These are phyloP conservation scores for Drosophila quinaria DNA, from an alignment of 2,888 invertebrate genomes.

Conservation along the genomic window DNA sequence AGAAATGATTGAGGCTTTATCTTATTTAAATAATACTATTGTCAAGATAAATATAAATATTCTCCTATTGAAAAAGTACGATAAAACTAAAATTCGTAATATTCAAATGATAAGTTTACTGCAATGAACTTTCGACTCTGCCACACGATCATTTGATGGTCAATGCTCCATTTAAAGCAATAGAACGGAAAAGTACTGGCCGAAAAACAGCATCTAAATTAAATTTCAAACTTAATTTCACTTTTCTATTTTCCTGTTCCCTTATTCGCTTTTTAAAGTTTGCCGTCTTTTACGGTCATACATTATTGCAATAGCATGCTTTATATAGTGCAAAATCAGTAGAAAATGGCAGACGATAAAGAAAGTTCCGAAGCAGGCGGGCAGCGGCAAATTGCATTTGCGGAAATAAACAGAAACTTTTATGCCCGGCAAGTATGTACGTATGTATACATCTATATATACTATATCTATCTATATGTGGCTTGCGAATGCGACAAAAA, in stretches of 20 bases:
- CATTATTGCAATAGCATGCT: conserved; percentile 74
- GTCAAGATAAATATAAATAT: too few species aligned
- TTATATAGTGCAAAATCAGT: conserved; percentile 79
- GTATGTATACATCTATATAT: conserved; percentile 14
- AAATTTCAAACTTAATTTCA: conserved; percentile 74
- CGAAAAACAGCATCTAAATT: conserved; percentile 36
- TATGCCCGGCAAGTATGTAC: conserved; percentile 52
- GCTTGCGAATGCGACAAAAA: conserved; percentile 43
- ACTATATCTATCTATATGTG: conserved; percentile 22
- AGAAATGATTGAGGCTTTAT: too few species aligned
- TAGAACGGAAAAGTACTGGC: conserved; percentile 10
- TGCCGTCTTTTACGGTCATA: conserved; percentile 60
- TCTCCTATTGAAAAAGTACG: background rate
- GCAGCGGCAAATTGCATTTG: conserved; percentile 76
- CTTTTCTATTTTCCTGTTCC: conserved; percentile 48
- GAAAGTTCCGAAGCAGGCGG: conserved; percentile 56
- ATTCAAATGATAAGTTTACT: too few species aligned
- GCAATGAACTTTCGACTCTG: background rate
- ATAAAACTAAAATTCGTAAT: background rate
- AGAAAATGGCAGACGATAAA: conserved; percentile 78
- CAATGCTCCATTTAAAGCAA: conserved; percentile 23
- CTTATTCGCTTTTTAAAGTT: conserved; percentile 30
- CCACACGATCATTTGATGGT: conserved; percentile 31
- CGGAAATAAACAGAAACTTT: conserved; percentile 80
- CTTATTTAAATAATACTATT: too few species aligned